A percentile compares a stretch with the other conserved stretches of the same genome.
Evolutionary conservation across 1,140 invertebrate genomes (phyloP).

Genomic region (Drosophila watanabei): DNA sequence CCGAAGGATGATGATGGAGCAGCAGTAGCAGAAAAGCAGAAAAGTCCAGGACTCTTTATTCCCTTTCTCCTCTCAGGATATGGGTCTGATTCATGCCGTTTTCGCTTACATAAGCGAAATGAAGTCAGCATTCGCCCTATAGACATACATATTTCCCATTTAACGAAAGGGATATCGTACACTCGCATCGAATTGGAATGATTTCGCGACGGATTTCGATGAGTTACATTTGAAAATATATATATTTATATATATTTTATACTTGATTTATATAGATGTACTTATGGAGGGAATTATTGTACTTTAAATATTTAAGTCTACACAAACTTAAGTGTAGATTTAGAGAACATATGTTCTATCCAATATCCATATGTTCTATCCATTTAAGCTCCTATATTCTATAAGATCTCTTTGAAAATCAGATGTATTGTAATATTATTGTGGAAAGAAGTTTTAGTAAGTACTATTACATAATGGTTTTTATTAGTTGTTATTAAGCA

Average conservation of each 20-base stretch:
- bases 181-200: constrained; percentile 13
- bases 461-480: too few relatives aligned
- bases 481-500: too few relatives aligned
- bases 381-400: too few relatives aligned
- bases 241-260: too few relatives aligned
- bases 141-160: constrained; percentile 57
- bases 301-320: neutral
- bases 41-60: constrained; percentile 5
- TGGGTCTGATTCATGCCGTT: constrained; percentile 49
- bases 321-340: neutral
- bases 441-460: too few relatives aligned
- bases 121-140: constrained; percentile 71
- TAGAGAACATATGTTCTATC: neutral
- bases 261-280: too few relatives aligned
- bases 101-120: constrained; percentile 61
- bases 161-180: constrained; percentile 29
- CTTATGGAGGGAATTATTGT: neutral
- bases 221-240: neutral
- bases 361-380: neutral
- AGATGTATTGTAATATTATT: too few relatives aligned
- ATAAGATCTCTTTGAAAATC: too few relatives aligned
- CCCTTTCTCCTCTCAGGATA: constrained; percentile 10
- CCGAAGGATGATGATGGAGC: constrained; percentile 20
- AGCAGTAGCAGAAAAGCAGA: constrained; percentile 1
- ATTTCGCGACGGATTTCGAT: neutral